Percentiles rank a stretch among this genome's conserved stretches.
These are phyloP conservation scores for Hemichromis elongatus DNA, from an alignment of 2,113 vertebrate species.

Conservation along the genomic window DNA sequence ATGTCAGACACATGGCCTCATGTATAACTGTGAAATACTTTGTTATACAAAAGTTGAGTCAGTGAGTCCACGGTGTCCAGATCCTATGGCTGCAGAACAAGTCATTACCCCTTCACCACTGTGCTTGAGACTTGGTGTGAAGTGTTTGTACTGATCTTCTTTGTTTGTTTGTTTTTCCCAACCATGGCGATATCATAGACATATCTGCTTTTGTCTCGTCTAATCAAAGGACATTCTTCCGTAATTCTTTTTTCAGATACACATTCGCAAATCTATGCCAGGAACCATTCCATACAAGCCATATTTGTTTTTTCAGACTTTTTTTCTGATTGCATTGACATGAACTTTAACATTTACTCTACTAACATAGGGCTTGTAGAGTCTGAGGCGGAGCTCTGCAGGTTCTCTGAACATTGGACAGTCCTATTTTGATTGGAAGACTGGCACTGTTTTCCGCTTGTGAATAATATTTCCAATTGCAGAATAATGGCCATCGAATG, in stretches of 20 bases:
- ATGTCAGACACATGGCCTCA: neutral
- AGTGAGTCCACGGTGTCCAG: neutral
- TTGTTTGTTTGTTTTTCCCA: neutral
- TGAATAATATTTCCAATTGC: neutral
- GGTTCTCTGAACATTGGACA: neutral
- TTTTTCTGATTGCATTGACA: neutral
- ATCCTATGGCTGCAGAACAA: neutral
- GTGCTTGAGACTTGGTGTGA: neutral
- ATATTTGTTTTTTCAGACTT: neutral
- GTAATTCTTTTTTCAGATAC: neutral
- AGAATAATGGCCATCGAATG: neutral
- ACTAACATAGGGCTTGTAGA: fast-evolving
- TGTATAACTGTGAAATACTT: neutral
- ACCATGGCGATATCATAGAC: neutral
- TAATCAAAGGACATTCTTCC: neutral
- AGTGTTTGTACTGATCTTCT: neutral
- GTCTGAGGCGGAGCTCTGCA: neutral
- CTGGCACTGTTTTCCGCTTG: neutral
- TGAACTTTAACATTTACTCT: neutral
- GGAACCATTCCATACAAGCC: neutral
- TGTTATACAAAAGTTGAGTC: neutral
- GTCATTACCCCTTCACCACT: neutral
- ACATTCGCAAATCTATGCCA: neutral
- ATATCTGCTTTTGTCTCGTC: fast-evolving
- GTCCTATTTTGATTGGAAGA: neutral